Percentiles rank a stretch among this genome's conserved stretches.
Evolutionary conservation across 2,888 invertebrate species (phyloP).

Genomic region (Sarcophaga rosellei): DNA sequence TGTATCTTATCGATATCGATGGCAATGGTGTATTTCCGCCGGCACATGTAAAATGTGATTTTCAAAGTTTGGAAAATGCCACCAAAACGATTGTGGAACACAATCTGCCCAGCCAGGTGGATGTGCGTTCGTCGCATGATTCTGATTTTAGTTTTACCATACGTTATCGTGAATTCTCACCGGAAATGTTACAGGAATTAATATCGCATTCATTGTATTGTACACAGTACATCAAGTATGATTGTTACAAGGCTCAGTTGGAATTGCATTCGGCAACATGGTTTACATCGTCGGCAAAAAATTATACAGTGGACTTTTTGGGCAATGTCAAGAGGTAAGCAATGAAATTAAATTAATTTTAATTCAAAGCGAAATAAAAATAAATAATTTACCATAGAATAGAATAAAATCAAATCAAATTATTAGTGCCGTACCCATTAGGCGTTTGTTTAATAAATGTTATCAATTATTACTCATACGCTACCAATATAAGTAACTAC

Average conservation of each 20-base stretch:
- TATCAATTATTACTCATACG: too few relatives aligned
- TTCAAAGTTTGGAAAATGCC: slow-evolving; percentile 91
- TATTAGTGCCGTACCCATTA: too few relatives aligned
- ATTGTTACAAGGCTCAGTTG: slow-evolving; percentile 93
- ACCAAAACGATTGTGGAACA: slow-evolving; percentile 95
- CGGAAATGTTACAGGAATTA: slow-evolving; percentile 94
- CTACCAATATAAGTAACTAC: too few relatives aligned
- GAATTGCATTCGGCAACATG: slow-evolving; percentile 94
- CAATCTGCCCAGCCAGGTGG: slow-evolving; percentile 94
- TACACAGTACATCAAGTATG: slow-evolving; percentile 93
- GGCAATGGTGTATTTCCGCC: slow-evolving; percentile 96
- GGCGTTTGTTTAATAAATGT: too few relatives aligned
- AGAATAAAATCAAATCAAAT: too few relatives aligned
- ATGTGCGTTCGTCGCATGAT: slow-evolving; percentile 90
- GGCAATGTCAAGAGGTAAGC: slow-evolving; percentile 90
- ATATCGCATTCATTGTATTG: slow-evolving; percentile 95
- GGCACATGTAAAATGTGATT: slow-evolving; percentile 95
- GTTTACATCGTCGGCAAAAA: slow-evolving; percentile 91
- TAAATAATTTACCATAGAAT: not conserved
- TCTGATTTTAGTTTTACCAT: slow-evolving; percentile 92
- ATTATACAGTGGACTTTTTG: slow-evolving; percentile 90
- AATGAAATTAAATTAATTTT: not conserved
- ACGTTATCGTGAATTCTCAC: slow-evolving; percentile 93
- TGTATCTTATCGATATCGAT: slow-evolving; percentile 96
- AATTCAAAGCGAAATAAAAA: not conserved